phyloP scores from a whole-genome alignment of 2,113 vertebrate species.

The Tylochromis polylepis region DNA sequence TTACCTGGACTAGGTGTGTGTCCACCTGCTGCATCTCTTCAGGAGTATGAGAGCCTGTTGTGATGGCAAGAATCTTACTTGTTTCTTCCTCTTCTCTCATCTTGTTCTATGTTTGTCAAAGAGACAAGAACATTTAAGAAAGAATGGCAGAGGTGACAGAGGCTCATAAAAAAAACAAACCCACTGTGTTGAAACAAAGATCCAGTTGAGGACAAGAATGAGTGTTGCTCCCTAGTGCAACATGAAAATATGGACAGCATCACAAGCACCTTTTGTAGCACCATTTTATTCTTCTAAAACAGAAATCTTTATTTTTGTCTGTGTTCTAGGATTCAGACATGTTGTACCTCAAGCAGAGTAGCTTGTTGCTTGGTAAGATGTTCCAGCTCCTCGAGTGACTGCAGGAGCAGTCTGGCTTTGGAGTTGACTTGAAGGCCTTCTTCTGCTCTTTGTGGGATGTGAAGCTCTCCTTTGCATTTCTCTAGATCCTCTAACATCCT shows the following conservation, averaged over 20 bases:
- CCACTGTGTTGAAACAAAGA: neutral
- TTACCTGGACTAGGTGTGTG: slow-evolving; percentile 8
- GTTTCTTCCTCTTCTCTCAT: neutral
- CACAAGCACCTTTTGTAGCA: neutral
- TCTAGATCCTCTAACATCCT: slow-evolving; percentile 78
- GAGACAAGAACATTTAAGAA: neutral
- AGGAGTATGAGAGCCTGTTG: neutral
- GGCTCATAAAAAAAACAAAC: neutral
- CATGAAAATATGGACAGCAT: neutral
- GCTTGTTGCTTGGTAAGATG: slow-evolving; percentile 76
- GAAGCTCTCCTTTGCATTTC: slow-evolving; percentile 71
- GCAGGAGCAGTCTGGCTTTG: slow-evolving; percentile 71
- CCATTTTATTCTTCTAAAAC: neutral
- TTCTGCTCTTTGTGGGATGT: slow-evolving; percentile 64
- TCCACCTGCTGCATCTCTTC: neutral
- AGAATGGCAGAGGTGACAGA: neutral
- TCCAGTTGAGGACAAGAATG: neutral
- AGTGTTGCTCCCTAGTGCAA: neutral
- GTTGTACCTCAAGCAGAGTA: slow-evolving; percentile 75
- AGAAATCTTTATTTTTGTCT: neutral
- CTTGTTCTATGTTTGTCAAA: slow-evolving; percentile 4
- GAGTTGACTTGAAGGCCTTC: slow-evolving; percentile 78
- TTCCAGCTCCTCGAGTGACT: slow-evolving; percentile 78
- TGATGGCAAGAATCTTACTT: neutral
- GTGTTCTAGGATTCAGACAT: neutral